Evolutionary conservation across 2,113 vertebrate genomes (phyloP).

Genomic region (Trichechus manatus): DNA sequence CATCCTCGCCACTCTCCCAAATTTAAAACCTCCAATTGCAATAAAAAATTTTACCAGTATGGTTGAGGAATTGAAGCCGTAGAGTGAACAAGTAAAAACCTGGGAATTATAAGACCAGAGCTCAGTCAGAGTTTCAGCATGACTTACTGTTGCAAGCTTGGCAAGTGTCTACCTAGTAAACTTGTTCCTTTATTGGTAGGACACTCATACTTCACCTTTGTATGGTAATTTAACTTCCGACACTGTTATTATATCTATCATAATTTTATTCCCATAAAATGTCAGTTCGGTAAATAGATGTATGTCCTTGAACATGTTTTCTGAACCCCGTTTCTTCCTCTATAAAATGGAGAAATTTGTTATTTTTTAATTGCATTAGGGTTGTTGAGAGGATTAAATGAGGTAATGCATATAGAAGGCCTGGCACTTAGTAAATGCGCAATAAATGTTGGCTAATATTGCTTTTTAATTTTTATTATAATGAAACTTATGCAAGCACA

Average conservation of each 20-base stretch:
- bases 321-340: constrained; percentile 7
- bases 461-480: constrained; percentile 55
- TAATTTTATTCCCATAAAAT: constrained; percentile 54
- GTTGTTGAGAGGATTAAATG: constrained; percentile 27
- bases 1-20: not conserved
- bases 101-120: not conserved
- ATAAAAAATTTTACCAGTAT: not conserved
- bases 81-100: not conserved
- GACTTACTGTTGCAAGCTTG: not conserved
- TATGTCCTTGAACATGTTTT: constrained; percentile 4
- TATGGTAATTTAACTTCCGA: not conserved
- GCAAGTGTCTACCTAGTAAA: not conserved
- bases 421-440: not conserved
- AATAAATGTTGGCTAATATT: constrained; percentile 10
- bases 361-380: not conserved
- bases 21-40: not conserved
- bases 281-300: constrained; percentile 26
- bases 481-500: constrained; percentile 38
- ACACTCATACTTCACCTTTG: not conserved
- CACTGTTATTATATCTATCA: not conserved
- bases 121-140: not conserved
- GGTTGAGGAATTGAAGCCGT: not conserved
- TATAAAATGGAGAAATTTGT: constrained; percentile 3
- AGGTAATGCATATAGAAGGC: constrained; percentile 54
- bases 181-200: not conserved